These are phyloP conservation scores for Mohoua ochrocephala DNA, from an alignment of 2,113 vertebrate species.

Conservation along the genomic window DNA sequence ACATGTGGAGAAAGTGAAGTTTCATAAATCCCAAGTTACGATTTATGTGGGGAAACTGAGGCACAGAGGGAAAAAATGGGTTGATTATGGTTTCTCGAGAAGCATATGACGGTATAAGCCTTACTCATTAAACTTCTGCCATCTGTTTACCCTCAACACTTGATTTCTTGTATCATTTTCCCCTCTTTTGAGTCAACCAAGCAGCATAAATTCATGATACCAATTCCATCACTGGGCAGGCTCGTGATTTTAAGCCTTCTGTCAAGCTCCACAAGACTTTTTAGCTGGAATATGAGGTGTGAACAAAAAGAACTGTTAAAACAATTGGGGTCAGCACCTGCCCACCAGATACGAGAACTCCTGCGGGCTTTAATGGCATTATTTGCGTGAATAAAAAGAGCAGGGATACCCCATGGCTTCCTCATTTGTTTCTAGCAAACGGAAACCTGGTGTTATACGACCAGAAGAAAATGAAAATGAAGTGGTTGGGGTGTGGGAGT, in stretches of 20 bases:
- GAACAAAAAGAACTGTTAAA: slow-evolving; percentile 56
- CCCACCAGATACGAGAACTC: slow-evolving; percentile 32
- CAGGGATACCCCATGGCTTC: slow-evolving; percentile 19
- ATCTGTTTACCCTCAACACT: background rate
- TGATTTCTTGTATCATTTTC: background rate
- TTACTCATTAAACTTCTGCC: background rate
- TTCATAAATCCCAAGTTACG: background rate
- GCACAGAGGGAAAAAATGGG: background rate
- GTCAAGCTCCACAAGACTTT: slow-evolving; percentile 20
- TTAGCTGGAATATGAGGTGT: slow-evolving; percentile 29
- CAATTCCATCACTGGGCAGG: background rate
- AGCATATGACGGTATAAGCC: accelerated
- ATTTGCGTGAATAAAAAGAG: background rate
- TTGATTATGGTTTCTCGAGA: background rate
- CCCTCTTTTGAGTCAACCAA: background rate
- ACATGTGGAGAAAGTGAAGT: background rate
- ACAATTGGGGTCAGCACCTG: slow-evolving; percentile 59
- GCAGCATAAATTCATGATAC: background rate
- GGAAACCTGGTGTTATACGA: slow-evolving; percentile 44
- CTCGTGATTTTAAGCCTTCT: background rate
- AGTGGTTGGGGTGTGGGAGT: background rate
- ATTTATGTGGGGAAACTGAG: background rate
- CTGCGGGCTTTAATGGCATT: slow-evolving; percentile 50
- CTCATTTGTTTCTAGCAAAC: slow-evolving; percentile 50
- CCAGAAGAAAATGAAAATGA: slow-evolving; percentile 37